Conservation (phyloP, 2,888 invertebrate species). For the Drosophila prolongata region DNA sequence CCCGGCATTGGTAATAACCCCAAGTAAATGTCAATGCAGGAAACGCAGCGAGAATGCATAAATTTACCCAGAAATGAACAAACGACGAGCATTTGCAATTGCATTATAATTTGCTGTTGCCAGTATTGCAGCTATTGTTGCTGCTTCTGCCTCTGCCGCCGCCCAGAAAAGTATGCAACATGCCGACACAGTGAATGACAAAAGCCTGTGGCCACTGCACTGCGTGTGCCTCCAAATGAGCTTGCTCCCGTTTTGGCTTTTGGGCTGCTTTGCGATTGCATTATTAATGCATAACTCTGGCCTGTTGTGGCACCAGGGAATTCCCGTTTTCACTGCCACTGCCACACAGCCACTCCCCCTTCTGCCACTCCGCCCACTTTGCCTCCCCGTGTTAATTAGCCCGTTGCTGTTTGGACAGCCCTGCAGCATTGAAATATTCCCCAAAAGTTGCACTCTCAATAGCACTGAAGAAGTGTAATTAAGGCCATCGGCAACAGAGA, state of each 20-base stretch:
- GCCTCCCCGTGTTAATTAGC: constrained; percentile 60
- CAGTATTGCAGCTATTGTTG: constrained; percentile 7
- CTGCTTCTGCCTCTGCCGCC: no score
- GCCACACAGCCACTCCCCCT: neutral
- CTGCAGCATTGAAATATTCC: constrained; percentile 13
- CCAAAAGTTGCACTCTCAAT: constrained; percentile 24
- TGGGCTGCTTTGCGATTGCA: constrained; percentile 29
- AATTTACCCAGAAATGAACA: constrained; percentile 46
- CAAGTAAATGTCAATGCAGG: constrained; percentile 76
- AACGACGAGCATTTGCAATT: constrained; percentile 57
- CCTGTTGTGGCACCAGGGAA: constrained; percentile 25
- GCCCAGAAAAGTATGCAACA: constrained; percentile 10
- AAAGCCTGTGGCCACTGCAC: constrained; percentile 40
- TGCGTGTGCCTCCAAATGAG: constrained; percentile 50
- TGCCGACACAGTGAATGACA: constrained; percentile 51
- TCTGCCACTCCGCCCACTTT: neutral
- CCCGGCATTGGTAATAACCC: constrained; percentile 64
- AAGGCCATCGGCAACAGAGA: constrained; percentile 31
- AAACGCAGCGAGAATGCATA: constrained; percentile 64
- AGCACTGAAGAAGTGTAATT: constrained; percentile 34
- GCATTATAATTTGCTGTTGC: constrained; percentile 71
- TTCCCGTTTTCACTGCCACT: constrained; percentile 13
- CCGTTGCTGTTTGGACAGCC: constrained; percentile 42
- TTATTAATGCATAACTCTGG: constrained; percentile 72
- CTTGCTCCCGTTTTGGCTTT: constrained; percentile 42